Base-by-base conservation (phyloP, 2,113 vertebrate genomes). In the Microtus montanus region DNA sequence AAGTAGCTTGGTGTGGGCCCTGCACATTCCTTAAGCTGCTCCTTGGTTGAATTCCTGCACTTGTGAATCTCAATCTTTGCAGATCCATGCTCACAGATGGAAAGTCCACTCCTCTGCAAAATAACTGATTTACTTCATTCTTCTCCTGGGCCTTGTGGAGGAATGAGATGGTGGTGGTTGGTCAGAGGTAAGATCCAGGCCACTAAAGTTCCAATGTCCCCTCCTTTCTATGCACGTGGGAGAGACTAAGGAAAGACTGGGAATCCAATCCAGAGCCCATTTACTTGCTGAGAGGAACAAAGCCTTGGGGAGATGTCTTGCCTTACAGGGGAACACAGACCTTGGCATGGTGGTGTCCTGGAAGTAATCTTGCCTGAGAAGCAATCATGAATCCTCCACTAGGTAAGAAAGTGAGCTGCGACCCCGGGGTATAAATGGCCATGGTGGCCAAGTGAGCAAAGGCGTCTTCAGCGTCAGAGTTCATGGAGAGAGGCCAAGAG, bases 401-500 rank as follows among this genome's bases (percentile, higher is more conserved):
- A 6, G 54, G 22, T 68, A 79, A 82, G 41, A 94, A 90, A 66
- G 68, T 79, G 44, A 95, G 13, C 94, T 84, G 30, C 49, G 41
- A 74, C 44, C 71, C 20, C 7, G 2, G 78, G 28, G 54, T 73
- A 95, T 78, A 96, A 95, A 95, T 19, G 41, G 94, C 24, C 0
- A 92, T 82, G 82, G 24, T 82, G 78, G 89, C 91, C 92, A 94
- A 92, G 91, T n/a, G 71, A 85, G 85, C 91, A 94, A 44, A 88
- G 58, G 90, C 94, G 96, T 96, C 97, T 94, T 61, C 79, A 38
- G 35, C 64, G 38, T 64, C 26, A 33, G 74, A 77, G 44, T 30
- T 41, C 9, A 64, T 44, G 38, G 58, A 84, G 90, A 94, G 47
- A 89, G 64, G n/a, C 92, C 30, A 85, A 19, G 64, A 94, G 83